phyloP scores from a whole-genome alignment of 2,113 vertebrate genomes.

The Paracanthobrama guichenoti region DNA sequence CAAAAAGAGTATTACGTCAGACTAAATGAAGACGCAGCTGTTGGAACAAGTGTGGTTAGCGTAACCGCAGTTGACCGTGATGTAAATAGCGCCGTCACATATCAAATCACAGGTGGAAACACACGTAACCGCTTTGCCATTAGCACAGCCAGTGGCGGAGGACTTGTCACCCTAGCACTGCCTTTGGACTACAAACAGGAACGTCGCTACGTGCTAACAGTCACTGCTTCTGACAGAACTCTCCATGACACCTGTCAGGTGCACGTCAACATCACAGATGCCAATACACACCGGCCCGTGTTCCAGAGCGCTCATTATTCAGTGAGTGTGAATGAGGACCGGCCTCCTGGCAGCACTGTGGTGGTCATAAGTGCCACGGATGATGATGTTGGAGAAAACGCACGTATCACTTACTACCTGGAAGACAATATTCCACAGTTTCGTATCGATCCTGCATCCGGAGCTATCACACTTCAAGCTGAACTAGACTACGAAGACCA shows the following conservation, averaged over 20 bases:
- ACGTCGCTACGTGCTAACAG: slow-evolving; percentile 89
- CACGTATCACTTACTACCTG: slow-evolving; percentile 91
- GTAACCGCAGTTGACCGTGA: slow-evolving; percentile 94
- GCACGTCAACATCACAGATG: slow-evolving; percentile 96
- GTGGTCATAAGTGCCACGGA: slow-evolving; percentile 96
- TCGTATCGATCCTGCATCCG: slow-evolving; percentile 86
- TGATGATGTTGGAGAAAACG: slow-evolving; percentile 95
- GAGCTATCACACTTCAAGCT: slow-evolving; percentile 92
- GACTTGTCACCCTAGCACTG: slow-evolving; percentile 89
- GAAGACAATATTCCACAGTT: slow-evolving; percentile 98
- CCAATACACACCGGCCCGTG: slow-evolving; percentile 94
- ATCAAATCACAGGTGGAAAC: slow-evolving; percentile 97
- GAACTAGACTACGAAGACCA: slow-evolving; percentile 98
- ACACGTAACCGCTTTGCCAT: slow-evolving; percentile 96
- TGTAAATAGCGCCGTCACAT: slow-evolving; percentile 94
- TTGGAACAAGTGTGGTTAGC: slow-evolving; percentile 91
- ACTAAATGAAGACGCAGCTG: slow-evolving; percentile 90
- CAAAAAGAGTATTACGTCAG: slow-evolving; percentile 92
- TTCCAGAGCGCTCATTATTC: slow-evolving; percentile 98
- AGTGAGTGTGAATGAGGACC: slow-evolving; percentile 90
- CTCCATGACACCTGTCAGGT: slow-evolving; percentile 94
- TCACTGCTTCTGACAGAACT: slow-evolving; percentile 94
- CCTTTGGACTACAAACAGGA: slow-evolving; percentile 98
- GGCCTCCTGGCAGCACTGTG: slow-evolving; percentile 89
- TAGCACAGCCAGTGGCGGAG: slow-evolving; percentile 88